phyloP scores from a whole-genome alignment of 2,797 vertebrate genomes.

The Myoxocephalus aenaeus region DNA sequence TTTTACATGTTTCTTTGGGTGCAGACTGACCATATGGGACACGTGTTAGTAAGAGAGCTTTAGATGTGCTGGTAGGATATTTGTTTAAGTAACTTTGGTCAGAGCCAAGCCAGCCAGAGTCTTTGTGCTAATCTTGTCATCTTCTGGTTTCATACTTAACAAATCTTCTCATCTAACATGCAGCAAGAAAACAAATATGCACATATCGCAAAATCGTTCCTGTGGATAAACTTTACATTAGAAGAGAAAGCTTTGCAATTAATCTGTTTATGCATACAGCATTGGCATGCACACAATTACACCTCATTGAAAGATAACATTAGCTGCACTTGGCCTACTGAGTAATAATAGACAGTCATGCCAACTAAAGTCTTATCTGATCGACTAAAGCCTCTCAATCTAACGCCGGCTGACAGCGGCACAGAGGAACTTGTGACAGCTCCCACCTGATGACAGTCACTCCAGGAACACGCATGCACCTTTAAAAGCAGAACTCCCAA shows the following conservation, averaged over 20 bases:
- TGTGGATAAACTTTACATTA: background rate
- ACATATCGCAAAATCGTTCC: background rate
- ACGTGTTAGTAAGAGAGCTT: background rate
- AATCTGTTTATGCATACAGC: background rate
- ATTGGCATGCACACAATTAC: slow-evolving; percentile 6
- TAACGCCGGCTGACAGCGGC: slow-evolving; percentile 41
- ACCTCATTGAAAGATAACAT: background rate
- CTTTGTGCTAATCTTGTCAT: background rate
- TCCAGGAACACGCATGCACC: background rate
- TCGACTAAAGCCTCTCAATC: slow-evolving; percentile 56
- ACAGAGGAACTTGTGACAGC: background rate
- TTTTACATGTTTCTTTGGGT: background rate
- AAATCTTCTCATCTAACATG: background rate
- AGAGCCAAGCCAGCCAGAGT: background rate
- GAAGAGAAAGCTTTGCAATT: background rate
- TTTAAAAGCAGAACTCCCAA: background rate
- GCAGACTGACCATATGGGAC: background rate
- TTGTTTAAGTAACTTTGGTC: background rate
- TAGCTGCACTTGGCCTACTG: background rate
- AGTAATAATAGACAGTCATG: slow-evolving; percentile 50
- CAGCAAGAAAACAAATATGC: background rate
- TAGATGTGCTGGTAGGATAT: background rate
- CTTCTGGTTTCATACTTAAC: background rate
- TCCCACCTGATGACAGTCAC: background rate
- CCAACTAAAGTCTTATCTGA: slow-evolving; percentile 44